These are phyloP conservation scores for Napeogenes sylphis DNA, from an alignment of 2,888 invertebrate species.

Conservation along the genomic window DNA sequence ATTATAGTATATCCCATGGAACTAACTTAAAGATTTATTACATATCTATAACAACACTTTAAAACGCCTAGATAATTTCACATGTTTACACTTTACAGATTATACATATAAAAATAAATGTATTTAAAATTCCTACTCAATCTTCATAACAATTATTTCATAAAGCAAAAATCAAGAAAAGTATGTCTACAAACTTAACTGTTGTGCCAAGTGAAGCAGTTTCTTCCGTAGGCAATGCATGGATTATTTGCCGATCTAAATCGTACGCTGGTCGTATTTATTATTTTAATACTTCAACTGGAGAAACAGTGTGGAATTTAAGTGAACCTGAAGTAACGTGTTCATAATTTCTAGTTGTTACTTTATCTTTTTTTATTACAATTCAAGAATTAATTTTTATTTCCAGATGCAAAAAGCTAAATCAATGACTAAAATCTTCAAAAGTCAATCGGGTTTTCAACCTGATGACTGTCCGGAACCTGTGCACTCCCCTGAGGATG, in stretches of 20 bases:
- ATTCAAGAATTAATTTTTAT: constrained; percentile 7
- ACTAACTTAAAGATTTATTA: too few relatives aligned
- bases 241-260: constrained; percentile 56
- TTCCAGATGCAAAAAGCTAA: constrained; percentile 53
- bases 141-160: too few relatives aligned
- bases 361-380: neutral
- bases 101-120: too few relatives aligned
- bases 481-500: constrained; percentile 42
- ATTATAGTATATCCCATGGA: too few relatives aligned
- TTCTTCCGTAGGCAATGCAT: constrained; percentile 44
- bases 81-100: too few relatives aligned
- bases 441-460: constrained; percentile 27
- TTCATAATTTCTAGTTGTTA: neutral
- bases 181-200: constrained; percentile 15
- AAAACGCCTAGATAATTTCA: too few relatives aligned
- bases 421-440: constrained; percentile 33
- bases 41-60: too few relatives aligned
- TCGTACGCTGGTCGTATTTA: constrained; percentile 50
- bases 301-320: constrained; percentile 58
- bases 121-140: too few relatives aligned
- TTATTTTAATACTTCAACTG: constrained; percentile 59
- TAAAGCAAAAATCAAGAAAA: too few relatives aligned
- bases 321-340: constrained; percentile 50
- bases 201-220: constrained; percentile 25
- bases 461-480: constrained; percentile 50